These are phyloP conservation scores for Mormyrops attenuatus DNA, from an alignment of 2,797 vertebrate genomes.

Conservation along the genomic window DNA sequence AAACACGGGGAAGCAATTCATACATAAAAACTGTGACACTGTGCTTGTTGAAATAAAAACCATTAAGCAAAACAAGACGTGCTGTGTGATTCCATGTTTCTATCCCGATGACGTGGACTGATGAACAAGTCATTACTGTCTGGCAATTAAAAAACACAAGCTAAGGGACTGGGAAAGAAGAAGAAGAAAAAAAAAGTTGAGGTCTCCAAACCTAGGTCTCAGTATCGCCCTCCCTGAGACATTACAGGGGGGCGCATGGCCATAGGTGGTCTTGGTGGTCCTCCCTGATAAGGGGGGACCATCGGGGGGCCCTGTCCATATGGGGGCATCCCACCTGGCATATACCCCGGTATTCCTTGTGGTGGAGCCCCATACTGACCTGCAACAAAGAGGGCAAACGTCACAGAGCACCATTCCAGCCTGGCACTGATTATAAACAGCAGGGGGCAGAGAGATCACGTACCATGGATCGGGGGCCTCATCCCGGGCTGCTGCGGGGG, in stretches of 20 bases:
- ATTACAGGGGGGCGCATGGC: constrained; percentile 98
- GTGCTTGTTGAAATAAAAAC: constrained; percentile 46
- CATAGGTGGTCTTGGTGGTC: constrained; percentile 86
- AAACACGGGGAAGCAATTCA: constrained; percentile 77
- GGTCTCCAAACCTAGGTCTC: constrained; percentile 97
- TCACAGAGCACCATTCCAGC: not conserved
- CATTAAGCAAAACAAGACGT: constrained; percentile 78
- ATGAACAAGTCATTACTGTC: constrained; percentile 53
- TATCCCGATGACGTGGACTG: constrained; percentile 47
- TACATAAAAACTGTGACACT: constrained; percentile 70
- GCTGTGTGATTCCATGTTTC: constrained; percentile 69
- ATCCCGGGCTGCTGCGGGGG: constrained; percentile 88
- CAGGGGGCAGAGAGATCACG: not conserved
- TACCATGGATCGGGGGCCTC: constrained; percentile 96
- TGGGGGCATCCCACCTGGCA: constrained; percentile 90
- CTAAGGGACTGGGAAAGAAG: constrained; percentile 50
- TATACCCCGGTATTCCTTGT: constrained; percentile 92
- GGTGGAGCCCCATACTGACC: constrained; percentile 94
- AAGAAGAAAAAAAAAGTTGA: constrained; percentile 80
- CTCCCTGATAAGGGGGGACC: constrained; percentile 91
- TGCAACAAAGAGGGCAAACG: constrained; percentile 43
- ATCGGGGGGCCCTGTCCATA: constrained; percentile 94
- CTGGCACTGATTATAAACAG: not conserved
- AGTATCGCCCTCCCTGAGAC: constrained; percentile 97
- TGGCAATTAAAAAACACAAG: constrained; percentile 81